Percentiles rank a stretch among this genome's conserved stretches.
Evolutionary conservation across 2,888 invertebrate species (phyloP).

Genomic region (Globia sparganii): DNA sequence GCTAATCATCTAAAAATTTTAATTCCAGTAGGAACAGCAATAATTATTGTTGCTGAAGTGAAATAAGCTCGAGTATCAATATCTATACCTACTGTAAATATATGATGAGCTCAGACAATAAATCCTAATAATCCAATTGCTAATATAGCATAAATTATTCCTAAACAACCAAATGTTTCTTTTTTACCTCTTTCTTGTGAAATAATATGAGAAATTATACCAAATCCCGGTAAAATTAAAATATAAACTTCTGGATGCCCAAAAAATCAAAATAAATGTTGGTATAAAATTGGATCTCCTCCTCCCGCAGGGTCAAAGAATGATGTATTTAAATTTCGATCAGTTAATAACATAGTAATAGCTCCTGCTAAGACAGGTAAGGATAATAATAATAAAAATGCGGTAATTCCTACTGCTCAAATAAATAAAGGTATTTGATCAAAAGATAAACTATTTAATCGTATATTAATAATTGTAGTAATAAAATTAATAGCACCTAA

Average conservation of each 20-base stretch:
- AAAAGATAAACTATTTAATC: constrained; percentile 90
- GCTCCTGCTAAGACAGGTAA: constrained; percentile 95
- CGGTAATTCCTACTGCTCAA: constrained; percentile 92
- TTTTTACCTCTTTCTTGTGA: constrained; percentile 94
- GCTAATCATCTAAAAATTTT: constrained; percentile 95
- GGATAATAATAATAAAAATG: constrained; percentile 91
- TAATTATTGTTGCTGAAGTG: constrained; percentile 96
- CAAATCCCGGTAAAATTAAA: constrained; percentile 96
- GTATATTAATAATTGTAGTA: constrained; percentile 94
- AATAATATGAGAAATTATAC: constrained; percentile 95
- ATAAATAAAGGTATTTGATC: constrained; percentile 93
- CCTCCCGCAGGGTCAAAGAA: constrained; percentile 95
- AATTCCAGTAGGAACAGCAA: constrained; percentile 96
- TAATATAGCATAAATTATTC: constrained; percentile 96
- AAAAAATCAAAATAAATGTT: constrained; percentile 97
- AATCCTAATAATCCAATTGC: constrained; percentile 95
- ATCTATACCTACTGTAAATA: constrained; percentile 96
- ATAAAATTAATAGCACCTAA: constrained; percentile 95
- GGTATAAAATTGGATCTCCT: constrained; percentile 95
- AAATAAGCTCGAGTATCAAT: constrained; percentile 96
- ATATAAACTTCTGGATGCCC: constrained; percentile 97
- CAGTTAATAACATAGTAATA: constrained; percentile 94
- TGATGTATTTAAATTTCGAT: constrained; percentile 95
- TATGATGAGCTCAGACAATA: constrained; percentile 96
- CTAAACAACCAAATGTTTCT: constrained; percentile 93